phyloP scores from a whole-genome alignment of 2,888 invertebrate genomes.

The Bhutanitis thaidina region DNA sequence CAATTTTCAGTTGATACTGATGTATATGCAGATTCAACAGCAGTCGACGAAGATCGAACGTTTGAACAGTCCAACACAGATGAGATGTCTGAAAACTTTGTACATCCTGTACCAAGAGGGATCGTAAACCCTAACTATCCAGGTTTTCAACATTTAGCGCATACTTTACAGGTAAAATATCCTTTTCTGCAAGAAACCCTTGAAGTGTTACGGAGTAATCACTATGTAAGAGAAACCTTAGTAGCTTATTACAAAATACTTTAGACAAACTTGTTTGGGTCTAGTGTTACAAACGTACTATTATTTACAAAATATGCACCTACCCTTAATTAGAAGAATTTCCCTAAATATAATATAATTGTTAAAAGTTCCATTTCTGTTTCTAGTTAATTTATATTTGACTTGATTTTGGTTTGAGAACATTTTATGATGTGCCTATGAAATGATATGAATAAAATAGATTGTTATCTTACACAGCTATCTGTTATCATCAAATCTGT shows the following conservation, averaged over 20 bases:
- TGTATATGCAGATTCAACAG: slow-evolving; percentile 49
- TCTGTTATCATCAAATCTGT: too few relatives aligned
- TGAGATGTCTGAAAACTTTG: slow-evolving; percentile 69
- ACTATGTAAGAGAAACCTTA: slow-evolving; percentile 40
- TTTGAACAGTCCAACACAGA: slow-evolving; percentile 80
- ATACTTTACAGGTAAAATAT: slow-evolving; percentile 80
- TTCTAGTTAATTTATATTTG: too few relatives aligned
- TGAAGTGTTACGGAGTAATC: slow-evolving; percentile 35
- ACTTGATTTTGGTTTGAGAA: too few relatives aligned
- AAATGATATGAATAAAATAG: too few relatives aligned
- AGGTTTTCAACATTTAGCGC: slow-evolving; percentile 90
- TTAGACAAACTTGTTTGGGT: neutral
- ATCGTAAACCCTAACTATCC: slow-evolving; percentile 92
- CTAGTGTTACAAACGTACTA: neutral
- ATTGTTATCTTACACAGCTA: too few relatives aligned
- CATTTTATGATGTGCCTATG: too few relatives aligned
- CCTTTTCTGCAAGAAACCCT: slow-evolving; percentile 36
- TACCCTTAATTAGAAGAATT: too few relatives aligned
- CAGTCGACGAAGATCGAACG: slow-evolving; percentile 74
- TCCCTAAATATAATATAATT: too few relatives aligned
- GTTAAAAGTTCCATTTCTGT: too few relatives aligned
- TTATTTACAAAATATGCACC: too few relatives aligned
- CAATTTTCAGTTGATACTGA: neutral
- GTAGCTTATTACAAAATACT: slow-evolving; percentile 16
- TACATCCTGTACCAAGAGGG: slow-evolving; percentile 79